These are phyloP conservation scores for Guaruba guarouba DNA, from an alignment of 2,113 vertebrate species.

Conservation along the genomic window DNA sequence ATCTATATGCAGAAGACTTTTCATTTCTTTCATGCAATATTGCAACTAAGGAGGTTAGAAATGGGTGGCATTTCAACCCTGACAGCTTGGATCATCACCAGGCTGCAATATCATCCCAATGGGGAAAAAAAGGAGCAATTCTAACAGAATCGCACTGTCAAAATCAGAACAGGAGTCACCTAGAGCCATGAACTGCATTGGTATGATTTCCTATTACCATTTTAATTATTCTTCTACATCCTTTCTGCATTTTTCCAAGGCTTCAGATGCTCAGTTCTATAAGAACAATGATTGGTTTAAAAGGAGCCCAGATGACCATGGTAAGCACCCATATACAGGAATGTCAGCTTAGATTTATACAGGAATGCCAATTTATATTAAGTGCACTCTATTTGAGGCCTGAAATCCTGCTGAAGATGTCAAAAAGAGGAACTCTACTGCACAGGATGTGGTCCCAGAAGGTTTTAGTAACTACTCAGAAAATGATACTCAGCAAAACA, in stretches of 20 bases:
- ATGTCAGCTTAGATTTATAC: constrained; percentile 12
- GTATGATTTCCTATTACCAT: neutral
- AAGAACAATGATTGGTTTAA: neutral
- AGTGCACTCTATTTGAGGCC: neutral
- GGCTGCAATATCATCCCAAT: neutral
- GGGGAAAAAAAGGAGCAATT: neutral
- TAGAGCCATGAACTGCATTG: neutral
- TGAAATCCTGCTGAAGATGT: neutral
- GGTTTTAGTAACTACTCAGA: neutral
- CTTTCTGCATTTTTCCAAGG: neutral
- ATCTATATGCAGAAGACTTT: neutral
- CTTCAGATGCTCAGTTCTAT: neutral
- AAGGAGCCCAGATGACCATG: neutral
- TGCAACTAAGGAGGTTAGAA: neutral
- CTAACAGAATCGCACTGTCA: neutral
- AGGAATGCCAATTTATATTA: neutral
- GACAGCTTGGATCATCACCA: neutral
- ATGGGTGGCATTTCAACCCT: neutral
- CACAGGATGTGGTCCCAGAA: neutral
- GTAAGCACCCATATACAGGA: neutral
- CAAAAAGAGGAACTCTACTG: neutral
- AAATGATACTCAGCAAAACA: neutral
- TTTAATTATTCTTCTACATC: neutral
- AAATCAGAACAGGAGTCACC: neutral
- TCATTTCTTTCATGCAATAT: neutral